Percentiles rank a stretch among this genome's conserved stretches.
Evolutionary conservation across 2,797 vertebrate genomes (phyloP).

Genomic region (Paramormyrops hopkinsi): DNA sequence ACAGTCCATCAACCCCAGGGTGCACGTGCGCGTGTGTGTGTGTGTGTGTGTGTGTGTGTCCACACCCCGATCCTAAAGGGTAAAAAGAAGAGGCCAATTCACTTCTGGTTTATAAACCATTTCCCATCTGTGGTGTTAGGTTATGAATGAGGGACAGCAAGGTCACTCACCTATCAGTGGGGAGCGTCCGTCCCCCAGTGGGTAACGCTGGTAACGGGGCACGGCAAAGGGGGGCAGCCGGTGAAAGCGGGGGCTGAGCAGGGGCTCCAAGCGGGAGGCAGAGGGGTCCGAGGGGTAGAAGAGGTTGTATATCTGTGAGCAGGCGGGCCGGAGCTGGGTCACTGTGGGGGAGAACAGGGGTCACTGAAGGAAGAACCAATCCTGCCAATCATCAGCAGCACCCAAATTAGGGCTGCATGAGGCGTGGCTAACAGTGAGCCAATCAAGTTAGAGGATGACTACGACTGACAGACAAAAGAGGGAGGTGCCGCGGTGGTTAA

Average conservation of each 20-base stretch:
- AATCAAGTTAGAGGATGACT: not conserved
- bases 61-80: not conserved
- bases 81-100: not conserved
- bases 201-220: slow-evolving; percentile 91
- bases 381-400: not conserved
- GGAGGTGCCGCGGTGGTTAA: not conserved
- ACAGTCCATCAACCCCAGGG: not conserved
- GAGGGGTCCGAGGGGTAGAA: slow-evolving; percentile 97
- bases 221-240: slow-evolving; percentile 82
- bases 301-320: slow-evolving; percentile 93
- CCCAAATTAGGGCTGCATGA: not conserved
- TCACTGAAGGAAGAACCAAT: not conserved
- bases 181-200: slow-evolving; percentile 83
- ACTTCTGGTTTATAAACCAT: not conserved
- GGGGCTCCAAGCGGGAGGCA: slow-evolving; percentile 85
- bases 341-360: slow-evolving; percentile 55
- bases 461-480: not conserved
- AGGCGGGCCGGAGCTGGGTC: slow-evolving; percentile 84
- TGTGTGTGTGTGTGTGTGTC: not conserved
- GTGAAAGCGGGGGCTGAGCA: slow-evolving; percentile 85
- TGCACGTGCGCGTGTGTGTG: not conserved
- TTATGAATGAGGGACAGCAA: not conserved
- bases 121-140: not conserved
- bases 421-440: not conserved
- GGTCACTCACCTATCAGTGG: slow-evolving; percentile 73